Conservation (phyloP, 2,113 vertebrate genomes). For the Pelobates fuscus region DNA sequence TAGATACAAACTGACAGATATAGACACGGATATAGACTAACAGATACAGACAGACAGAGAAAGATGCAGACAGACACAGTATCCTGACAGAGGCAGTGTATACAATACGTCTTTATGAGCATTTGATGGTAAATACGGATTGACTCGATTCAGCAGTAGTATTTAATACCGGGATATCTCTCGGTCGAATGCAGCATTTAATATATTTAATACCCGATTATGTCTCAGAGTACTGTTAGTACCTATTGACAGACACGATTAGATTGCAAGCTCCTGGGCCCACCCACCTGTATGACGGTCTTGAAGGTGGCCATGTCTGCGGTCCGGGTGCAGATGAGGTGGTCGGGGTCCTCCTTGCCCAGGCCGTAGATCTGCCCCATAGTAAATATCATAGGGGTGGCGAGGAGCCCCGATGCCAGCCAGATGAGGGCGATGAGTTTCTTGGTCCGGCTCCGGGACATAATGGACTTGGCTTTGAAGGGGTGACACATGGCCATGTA, state of each 20-base stretch:
- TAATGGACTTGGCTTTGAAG: conserved; percentile 94
- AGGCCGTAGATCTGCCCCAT: conserved; percentile 80
- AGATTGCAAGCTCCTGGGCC: conserved; percentile 1
- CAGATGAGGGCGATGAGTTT: conserved; percentile 92
- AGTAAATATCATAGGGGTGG: conserved; percentile 87
- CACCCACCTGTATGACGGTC: conserved; percentile 86
- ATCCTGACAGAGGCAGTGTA: too few species aligned
- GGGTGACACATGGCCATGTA: conserved; percentile 97
- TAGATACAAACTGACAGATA: too few species aligned
- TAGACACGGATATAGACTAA: too few species aligned
- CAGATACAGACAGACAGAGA: too few species aligned
- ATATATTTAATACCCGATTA: too few species aligned
- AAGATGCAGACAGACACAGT: too few species aligned
- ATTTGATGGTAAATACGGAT: too few species aligned
- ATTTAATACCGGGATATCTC: too few species aligned
- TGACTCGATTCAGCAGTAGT: too few species aligned
- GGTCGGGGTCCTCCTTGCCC: conserved; percentile 61
- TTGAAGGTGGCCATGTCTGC: conserved; percentile 77
- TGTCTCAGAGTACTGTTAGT: too few species aligned
- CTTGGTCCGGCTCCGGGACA: conserved; percentile 94
- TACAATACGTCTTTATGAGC: too few species aligned
- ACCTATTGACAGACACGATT: background rate
- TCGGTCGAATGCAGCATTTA: too few species aligned
- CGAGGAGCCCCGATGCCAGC: conserved; percentile 84
- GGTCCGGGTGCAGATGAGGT: conserved; percentile 80